A percentile compares a stretch with the other conserved stretches of the same genome.
phyloP scores from a whole-genome alignment of 2,113 vertebrate species.

The Psilopsiagon aurifrons region DNA sequence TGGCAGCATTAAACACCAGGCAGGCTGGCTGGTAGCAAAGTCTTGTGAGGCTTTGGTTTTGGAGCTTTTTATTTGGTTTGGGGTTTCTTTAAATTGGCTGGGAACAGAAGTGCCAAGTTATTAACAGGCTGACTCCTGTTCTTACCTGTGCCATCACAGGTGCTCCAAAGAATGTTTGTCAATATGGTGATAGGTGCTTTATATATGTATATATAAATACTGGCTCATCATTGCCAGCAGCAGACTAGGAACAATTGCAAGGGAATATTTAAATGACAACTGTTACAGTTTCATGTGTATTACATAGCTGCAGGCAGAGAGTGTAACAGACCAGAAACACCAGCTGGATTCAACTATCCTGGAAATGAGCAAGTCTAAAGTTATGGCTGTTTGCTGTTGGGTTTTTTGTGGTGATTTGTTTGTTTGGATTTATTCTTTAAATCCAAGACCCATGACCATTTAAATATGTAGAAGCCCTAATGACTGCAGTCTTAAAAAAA shows the following conservation, averaged over 20 bases:
- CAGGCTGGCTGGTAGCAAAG: neutral
- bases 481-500: neutral
- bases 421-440: neutral
- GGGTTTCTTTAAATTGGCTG: neutral
- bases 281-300: neutral
- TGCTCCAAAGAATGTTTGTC: neutral
- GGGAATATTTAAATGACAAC: neutral
- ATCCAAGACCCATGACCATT: neutral
- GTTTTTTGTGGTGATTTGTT: neutral
- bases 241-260: neutral
- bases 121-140: neutral
- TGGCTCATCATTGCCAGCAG: neutral
- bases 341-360: neutral
- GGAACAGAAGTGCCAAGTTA: neutral
- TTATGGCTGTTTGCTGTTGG: neutral
- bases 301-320: neutral
- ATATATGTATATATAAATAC: neutral
- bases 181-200: neutral
- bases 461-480: neutral
- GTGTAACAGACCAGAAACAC: neutral
- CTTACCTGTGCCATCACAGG: neutral
- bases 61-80: neutral
- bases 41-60: neutral
- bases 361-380: neutral
- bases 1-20: slow-evolving; percentile 40